Evolutionary conservation across 1,140 invertebrate genomes (phyloP).

Genomic region (Nasonia longicornis): DNA sequence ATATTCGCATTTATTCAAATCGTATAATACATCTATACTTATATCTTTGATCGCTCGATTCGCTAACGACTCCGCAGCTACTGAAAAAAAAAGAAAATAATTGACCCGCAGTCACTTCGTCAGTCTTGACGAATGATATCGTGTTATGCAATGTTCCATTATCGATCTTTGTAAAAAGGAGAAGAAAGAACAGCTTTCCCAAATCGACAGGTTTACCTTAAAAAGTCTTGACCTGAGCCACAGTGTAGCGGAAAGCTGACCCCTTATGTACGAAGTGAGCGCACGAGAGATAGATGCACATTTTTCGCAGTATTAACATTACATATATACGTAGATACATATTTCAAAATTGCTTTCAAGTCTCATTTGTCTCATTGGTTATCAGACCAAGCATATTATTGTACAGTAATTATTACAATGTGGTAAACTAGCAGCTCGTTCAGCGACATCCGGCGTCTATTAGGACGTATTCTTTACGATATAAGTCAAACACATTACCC

Average conservation of each 20-base stretch:
- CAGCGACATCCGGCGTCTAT: neutral
- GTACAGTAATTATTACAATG: neutral
- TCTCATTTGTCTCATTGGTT: slow-evolving; percentile 5
- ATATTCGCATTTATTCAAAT: slow-evolving; percentile 17
- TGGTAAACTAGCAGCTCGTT: neutral
- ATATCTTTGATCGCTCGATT: neutral
- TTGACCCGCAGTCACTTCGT: slow-evolving; percentile 3
- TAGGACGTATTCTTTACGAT: neutral
- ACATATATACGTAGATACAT: neutral
- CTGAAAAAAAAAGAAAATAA: neutral
- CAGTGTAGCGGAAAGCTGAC: neutral
- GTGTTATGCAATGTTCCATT: neutral
- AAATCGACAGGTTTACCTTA: neutral
- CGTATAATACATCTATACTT: slow-evolving; percentile 31
- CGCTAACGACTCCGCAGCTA: neutral
- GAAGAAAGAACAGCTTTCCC: neutral
- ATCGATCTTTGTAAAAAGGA: neutral
- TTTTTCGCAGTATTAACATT: neutral
- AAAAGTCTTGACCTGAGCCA: neutral
- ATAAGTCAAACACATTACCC: neutral
- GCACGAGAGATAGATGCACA: neutral
- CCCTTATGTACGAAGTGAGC: neutral
- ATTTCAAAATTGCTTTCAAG: slow-evolving; percentile 6
- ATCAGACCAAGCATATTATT: slow-evolving; percentile 16
- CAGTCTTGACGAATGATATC: slow-evolving; percentile 12